Evolutionary conservation across 2,797 vertebrate species (phyloP).

Genomic region (Ibycter americanus): DNA sequence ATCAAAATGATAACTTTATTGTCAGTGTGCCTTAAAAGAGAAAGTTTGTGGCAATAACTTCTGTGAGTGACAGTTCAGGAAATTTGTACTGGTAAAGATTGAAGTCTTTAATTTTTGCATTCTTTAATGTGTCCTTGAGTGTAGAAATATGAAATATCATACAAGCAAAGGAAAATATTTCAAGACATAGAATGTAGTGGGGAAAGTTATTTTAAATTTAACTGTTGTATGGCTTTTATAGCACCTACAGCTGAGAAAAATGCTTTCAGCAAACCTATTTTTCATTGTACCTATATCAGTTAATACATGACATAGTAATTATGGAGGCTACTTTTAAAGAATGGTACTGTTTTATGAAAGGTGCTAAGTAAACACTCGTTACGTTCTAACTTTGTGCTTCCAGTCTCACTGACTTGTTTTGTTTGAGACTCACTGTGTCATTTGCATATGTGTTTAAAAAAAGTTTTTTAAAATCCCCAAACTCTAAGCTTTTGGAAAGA

Average conservation of each 20-base stretch:
- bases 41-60: background rate
- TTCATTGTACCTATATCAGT: background rate
- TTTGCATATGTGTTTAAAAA: background rate
- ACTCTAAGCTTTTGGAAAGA: slow-evolving; percentile 1
- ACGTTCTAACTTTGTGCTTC: background rate
- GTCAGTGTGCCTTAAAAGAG: background rate
- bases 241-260: background rate
- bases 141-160: background rate
- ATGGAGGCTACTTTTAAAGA: background rate
- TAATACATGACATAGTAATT: background rate
- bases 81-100: background rate
- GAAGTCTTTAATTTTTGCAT: slow-evolving; percentile 14
- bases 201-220: background rate
- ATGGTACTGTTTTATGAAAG: background rate
- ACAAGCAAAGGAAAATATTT: background rate
- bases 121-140: background rate
- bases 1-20: slow-evolving; percentile 1
- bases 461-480: background rate
- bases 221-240: background rate
- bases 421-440: background rate
- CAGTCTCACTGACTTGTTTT: background rate
- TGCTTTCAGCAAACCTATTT: background rate
- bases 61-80: background rate
- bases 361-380: background rate
- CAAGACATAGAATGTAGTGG: background rate